A percentile compares a stretch with the other conserved stretches of the same genome.
Evolutionary conservation across 2,113 vertebrate genomes (phyloP).

Genomic region (Morone chrysops): DNA sequence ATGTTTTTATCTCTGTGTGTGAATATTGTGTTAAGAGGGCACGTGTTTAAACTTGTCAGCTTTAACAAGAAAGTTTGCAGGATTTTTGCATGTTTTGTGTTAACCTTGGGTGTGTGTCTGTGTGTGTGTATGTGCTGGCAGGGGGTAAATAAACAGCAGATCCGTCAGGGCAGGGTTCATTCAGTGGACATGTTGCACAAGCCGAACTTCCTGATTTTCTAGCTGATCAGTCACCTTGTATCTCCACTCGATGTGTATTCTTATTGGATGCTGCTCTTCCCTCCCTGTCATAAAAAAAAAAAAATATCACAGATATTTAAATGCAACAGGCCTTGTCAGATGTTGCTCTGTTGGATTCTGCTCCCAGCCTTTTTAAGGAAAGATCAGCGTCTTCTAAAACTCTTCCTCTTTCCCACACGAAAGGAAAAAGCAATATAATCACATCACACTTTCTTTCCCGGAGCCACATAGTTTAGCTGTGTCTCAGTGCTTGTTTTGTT

Average conservation of each 20-base stretch:
- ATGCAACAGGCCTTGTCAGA: slow-evolving; percentile 19
- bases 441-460: slow-evolving; percentile 30
- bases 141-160: slow-evolving; percentile 63
- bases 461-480: slow-evolving; percentile 35
- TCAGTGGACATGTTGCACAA: slow-evolving; percentile 65
- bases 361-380: slow-evolving; percentile 17
- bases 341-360: slow-evolving; percentile 23
- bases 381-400: slow-evolving; percentile 38
- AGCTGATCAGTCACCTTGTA: slow-evolving; percentile 56
- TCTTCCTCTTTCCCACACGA: slow-evolving; percentile 6
- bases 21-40: slow-evolving; percentile 26
- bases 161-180: slow-evolving; percentile 68
- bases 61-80: slow-evolving; percentile 42
- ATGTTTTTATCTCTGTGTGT: slow-evolving; percentile 39
- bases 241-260: slow-evolving; percentile 33
- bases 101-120: slow-evolving; percentile 14
- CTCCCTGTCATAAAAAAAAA: slow-evolving; percentile 4
- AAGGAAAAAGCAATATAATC: slow-evolving; percentile 40
- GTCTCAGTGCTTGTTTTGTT: slow-evolving; percentile 55
- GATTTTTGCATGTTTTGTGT: slow-evolving; percentile 20
- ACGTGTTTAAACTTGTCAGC: slow-evolving; percentile 61
- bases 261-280: slow-evolving; percentile 36
- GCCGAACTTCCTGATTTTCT: slow-evolving; percentile 78
- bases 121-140: slow-evolving; percentile 22
- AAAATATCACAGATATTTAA: slow-evolving; percentile 14